Evolutionary conservation across 2,888 invertebrate genomes (phyloP).

Genomic region (Aphidius colemani): DNA sequence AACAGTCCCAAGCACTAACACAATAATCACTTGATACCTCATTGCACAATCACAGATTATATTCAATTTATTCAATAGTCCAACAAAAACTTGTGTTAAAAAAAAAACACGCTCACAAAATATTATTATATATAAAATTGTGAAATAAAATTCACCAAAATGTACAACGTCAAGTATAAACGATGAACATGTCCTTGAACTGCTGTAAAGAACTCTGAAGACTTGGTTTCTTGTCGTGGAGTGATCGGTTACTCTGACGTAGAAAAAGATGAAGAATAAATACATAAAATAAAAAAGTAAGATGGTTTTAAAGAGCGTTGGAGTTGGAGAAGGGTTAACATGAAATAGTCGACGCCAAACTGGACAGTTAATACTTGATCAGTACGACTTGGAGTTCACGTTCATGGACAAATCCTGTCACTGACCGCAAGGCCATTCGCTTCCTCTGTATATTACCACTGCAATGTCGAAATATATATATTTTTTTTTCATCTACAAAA

Average conservation of each 20-base stretch:
- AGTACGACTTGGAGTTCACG: constrained; percentile 50
- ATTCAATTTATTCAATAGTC: neutral
- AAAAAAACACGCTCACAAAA: too few relatives aligned
- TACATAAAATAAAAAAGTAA: neutral
- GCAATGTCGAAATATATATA: constrained; percentile 2
- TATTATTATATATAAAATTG: too few relatives aligned
- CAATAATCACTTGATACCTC: constrained; percentile 30
- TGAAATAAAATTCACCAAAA: neutral
- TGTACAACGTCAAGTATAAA: constrained; percentile 38
- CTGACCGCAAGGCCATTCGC: constrained; percentile 50
- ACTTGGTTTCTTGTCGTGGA: constrained; percentile 2
- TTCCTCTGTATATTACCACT: constrained; percentile 7
- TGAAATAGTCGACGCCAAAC: constrained; percentile 31
- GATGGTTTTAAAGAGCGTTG: neutral
- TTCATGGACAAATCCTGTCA: constrained; percentile 53
- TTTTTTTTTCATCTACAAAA: neutral
- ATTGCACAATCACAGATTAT: constrained; percentile 19
- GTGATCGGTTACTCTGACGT: constrained; percentile 10
- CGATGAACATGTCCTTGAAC: constrained; percentile 44
- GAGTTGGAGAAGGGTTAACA: neutral
- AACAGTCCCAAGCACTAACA: constrained; percentile 24
- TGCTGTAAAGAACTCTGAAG: constrained; percentile 33
- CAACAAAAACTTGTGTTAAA: too few relatives aligned
- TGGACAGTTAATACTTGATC: constrained; percentile 44
- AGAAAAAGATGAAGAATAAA: constrained; percentile 3